Evolutionary conservation across 2,888 invertebrate species (phyloP).

Genomic region (Drosophila acutilabella): DNA sequence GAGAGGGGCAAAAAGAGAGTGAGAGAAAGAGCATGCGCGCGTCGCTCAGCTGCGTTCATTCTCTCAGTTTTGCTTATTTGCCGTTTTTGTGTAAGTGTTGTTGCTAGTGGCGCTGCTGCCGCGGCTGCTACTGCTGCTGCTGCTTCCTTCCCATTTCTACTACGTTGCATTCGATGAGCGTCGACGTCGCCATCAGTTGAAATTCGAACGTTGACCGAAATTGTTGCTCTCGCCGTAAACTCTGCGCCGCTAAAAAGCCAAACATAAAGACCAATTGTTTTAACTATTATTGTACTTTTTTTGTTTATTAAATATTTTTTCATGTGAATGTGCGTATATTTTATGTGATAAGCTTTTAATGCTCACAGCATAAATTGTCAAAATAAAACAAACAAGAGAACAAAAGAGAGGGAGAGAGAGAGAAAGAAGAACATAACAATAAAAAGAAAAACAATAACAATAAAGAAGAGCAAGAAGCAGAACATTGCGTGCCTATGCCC

Average conservation of each 20-base stretch:
- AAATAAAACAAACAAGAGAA: conserved; percentile 12
- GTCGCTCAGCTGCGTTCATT: conserved; percentile 49
- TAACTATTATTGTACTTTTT: conserved; percentile 18
- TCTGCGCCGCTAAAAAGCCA: conserved; percentile 26
- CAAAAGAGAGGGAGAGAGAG: background rate
- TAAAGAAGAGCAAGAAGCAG: conserved; percentile 6
- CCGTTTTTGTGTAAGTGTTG: conserved; percentile 20
- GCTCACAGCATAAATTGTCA: conserved; percentile 34
- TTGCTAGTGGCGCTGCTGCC: conserved; percentile 18
- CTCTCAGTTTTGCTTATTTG: conserved; percentile 44
- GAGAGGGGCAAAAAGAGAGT: too few species aligned
- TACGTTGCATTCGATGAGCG: conserved; percentile 63
- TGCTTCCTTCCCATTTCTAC: conserved; percentile 71
- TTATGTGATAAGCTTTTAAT: conserved; percentile 40
- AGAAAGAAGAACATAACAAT: conserved; percentile 19
- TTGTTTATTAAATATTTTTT: conserved; percentile 19
- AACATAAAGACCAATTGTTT: conserved; percentile 28
- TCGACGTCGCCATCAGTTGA: conserved; percentile 71
- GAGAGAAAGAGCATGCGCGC: conserved; percentile 57
- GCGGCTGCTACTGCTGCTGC: conserved; percentile 26
- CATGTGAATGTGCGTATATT: conserved; percentile 12
- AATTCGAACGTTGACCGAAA: conserved; percentile 79
- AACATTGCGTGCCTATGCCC: conserved; percentile 7
- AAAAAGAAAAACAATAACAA: conserved; percentile 1
- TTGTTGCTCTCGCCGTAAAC: conserved; percentile 57